Base-by-base conservation (phyloP, 2,888 invertebrate genomes). In the Hypolimnas misippus region DNA sequence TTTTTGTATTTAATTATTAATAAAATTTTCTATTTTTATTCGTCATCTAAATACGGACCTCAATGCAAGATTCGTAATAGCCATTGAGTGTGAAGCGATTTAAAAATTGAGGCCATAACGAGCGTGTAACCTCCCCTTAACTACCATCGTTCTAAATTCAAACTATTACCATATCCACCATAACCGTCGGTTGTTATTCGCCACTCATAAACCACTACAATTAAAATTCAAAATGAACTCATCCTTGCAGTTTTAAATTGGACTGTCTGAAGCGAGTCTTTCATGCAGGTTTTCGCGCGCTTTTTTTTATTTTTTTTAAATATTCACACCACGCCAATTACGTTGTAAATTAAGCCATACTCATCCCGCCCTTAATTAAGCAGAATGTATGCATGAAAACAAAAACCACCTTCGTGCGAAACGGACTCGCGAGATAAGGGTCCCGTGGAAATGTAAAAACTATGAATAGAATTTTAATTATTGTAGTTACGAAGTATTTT, bases 291-390 rank as follows among this genome's bases (percentile, higher is more conserved):
- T 40, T 33, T 52, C 51, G 52, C 19, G 40, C 35, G 44, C 21
- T 16, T 12, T 54, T 35, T 33, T 31, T 21, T 16, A 17, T 17
- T 40, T 16, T n/a, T 14, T 42, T 16, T 42, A 42, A 17, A 17
- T 46, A 44, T 44, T 52, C 31, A 56, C 46, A 59, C 52, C 35
- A 19, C 29, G 46, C 52, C 52, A 58, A 58, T 65, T 58, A 55
- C 31, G 54, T 33, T 35, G 55, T 65, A 62, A 58, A 62, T 59
- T 62, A 59, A 63, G 33, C 62, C 44, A 50, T 35, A 44, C 58
- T 50, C 19, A 49, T 31, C 55, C 21, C 29, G n/a, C 35, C 65
- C 63, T 65, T 65, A 54, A 63, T 65, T 65, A 59, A 65, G 40
- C 50, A 25, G 17, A 52, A 54, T 59, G 44, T 54, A 54, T 57